Evolutionary conservation across 2,888 invertebrate species (phyloP).

Genomic region (Protodeltote pygarga): DNA sequence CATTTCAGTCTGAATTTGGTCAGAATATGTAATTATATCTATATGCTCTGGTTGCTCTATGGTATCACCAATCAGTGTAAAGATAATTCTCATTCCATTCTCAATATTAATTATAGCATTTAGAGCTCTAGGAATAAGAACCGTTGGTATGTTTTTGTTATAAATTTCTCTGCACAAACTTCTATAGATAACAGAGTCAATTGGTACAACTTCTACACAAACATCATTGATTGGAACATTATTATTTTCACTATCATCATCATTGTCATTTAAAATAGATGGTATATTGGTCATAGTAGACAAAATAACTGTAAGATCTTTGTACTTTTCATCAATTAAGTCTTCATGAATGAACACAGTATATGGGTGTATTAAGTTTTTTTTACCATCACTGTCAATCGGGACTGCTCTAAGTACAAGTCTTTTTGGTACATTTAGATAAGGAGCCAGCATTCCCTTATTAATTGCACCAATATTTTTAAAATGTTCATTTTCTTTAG

Average conservation of each 20-base stretch:
- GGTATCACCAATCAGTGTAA: constrained; percentile 76
- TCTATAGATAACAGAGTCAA: constrained; percentile 75
- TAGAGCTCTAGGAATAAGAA: constrained; percentile 85
- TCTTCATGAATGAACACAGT: constrained; percentile 81
- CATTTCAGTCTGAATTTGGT: constrained; percentile 63
- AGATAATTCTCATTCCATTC: constrained; percentile 85
- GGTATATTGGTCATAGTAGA: constrained; percentile 76
- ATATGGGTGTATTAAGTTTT: constrained; percentile 78
- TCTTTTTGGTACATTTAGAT: constrained; percentile 65
- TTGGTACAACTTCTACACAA: constrained; percentile 78
- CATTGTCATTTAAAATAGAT: constrained; percentile 60
- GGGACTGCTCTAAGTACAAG: constrained; percentile 74
- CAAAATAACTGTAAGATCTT: constrained; percentile 65
- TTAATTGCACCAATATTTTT: constrained; percentile 77
- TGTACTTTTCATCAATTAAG: constrained; percentile 67
- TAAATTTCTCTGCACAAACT: constrained; percentile 77
- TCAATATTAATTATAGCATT: constrained; percentile 84
- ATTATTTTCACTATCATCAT: constrained; percentile 58
- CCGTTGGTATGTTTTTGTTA: constrained; percentile 75
- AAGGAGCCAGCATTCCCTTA: constrained; percentile 68
- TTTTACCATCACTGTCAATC: constrained; percentile 80
- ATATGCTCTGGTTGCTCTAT: constrained; percentile 77
- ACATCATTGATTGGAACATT: constrained; percentile 66
- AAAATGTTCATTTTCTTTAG: constrained; percentile 62
- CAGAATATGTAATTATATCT: constrained; percentile 82